Conservation (phyloP, 2,888 invertebrate genomes). For the Tribolium freemani region DNA sequence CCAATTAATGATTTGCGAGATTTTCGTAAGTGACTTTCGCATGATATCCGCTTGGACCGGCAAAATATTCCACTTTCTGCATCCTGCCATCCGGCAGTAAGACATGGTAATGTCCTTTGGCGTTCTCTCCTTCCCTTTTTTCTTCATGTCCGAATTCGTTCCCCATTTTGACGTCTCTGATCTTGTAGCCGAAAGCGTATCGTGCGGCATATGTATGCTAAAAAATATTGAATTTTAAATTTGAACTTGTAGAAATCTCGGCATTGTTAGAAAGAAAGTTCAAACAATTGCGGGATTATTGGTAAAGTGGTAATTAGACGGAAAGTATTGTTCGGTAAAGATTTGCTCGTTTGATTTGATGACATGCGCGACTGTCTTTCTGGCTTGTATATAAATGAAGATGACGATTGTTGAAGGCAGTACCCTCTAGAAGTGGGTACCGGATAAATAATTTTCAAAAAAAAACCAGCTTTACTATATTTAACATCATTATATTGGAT, state of each 20-base stretch:
- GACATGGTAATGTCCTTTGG: constrained; percentile 83
- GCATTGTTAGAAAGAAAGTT: constrained; percentile 12
- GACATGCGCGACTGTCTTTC: constrained; percentile 18
- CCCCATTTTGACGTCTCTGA: constrained; percentile 78
- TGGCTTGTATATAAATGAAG: constrained; percentile 12
- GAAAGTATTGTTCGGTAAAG: constrained; percentile 17
- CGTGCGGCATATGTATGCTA: constrained; percentile 65
- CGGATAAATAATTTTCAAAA: neutral
- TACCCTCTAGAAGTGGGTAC: constrained; percentile 5
- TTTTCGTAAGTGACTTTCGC: constrained; percentile 80
- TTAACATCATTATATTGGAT: no score
- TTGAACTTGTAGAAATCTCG: neutral
- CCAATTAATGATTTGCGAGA: constrained; percentile 54
- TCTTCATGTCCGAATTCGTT: constrained; percentile 86
- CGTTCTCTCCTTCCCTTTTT: constrained; percentile 76
- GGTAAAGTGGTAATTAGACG: neutral
- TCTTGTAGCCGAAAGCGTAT: constrained; percentile 77
- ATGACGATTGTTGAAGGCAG: neutral
- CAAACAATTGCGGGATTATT: constrained; percentile 7
- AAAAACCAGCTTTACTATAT: neutral
- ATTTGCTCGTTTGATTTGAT: neutral
- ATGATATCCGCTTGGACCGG: constrained; percentile 83
- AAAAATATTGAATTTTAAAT: constrained; percentile 11
- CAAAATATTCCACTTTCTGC: constrained; percentile 84
- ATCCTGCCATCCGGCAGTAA: constrained; percentile 83